Base-by-base conservation (phyloP, 2,888 invertebrate genomes). In the Notodonta dromedarius region DNA sequence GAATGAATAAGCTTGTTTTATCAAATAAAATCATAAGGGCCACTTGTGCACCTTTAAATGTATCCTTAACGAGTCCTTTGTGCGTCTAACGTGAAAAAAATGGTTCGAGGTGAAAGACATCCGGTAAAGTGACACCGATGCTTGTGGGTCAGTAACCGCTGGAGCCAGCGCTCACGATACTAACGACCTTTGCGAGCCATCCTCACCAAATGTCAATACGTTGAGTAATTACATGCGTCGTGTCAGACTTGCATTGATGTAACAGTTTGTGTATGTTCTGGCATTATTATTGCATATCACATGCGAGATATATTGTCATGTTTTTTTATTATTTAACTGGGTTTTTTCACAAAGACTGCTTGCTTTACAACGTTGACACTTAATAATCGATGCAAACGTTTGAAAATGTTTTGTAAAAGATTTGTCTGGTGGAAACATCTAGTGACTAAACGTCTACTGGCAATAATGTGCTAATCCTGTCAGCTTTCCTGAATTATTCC, bases 191-290 rank as follows among this genome's bases (percentile, higher is more conserved):
- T 86, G 70, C 60, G 60, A 77, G 77, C 78, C 85, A 77, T 85
- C 86, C 77, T 77, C 75, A 73, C 77, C 70, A 89, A 90, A 89
- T 89, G 88, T 82, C 88, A 89, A 70, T 67, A 69, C 68, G 82
- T 90, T 88, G 85, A 83, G 89, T 84, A 89, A 89, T 87, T 86
- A 84, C 71, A 75, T 69, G 64, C 67, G 62, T 53, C 13, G 46
- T 44, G 56, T 56, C 56, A 56, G 69, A 52, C 56, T 58, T 58
- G 53, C 63, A 64, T 71, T 71, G 63, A 74, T 70, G 77, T 77
- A 77, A 75, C 61, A 71, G 72, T 67, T 74, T 74, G 60, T 63
- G 64, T 69, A 67, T 61, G 40, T 40, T 35, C 35, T 35, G 35
- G 35, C 35, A 35, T 35, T 7, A 35, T 35, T 35, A 35, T 35